These are phyloP conservation scores for Poicephalus gulielmi DNA, from an alignment of 2,113 vertebrate genomes.

Conservation along the genomic window DNA sequence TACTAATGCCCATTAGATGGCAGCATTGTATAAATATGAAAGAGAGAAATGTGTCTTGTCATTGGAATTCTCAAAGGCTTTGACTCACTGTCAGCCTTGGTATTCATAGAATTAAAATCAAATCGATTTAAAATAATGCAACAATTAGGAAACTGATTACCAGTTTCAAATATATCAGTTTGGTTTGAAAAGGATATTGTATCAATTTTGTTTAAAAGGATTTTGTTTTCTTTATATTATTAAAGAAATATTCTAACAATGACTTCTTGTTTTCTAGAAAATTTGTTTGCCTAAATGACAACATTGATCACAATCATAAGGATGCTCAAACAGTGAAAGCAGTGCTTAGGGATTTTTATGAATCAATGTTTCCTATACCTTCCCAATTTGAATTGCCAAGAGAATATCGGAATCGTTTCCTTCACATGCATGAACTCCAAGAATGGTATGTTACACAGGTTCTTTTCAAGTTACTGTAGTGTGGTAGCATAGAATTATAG, in stretches of 20 bases:
- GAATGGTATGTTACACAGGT: slow-evolving; percentile 82
- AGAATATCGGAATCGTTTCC: slow-evolving; percentile 96
- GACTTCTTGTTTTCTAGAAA: slow-evolving; percentile 79
- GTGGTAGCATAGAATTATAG: background rate
- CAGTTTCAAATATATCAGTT: background rate
- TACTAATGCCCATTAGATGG: slow-evolving; percentile 2
- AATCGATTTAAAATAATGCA: background rate
- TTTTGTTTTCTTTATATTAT: background rate
- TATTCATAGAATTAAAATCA: background rate
- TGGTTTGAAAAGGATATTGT: background rate
- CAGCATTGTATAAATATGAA: background rate
- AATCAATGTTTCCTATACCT: slow-evolving; percentile 95
- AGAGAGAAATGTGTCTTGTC: background rate
- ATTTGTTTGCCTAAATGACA: slow-evolving; percentile 98
- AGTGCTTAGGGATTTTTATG: slow-evolving; percentile 96
- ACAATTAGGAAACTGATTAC: background rate
- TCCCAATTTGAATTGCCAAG: slow-evolving; percentile 96
- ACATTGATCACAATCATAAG: slow-evolving; percentile 96
- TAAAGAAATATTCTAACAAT: background rate
- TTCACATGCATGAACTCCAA: slow-evolving; percentile 93
- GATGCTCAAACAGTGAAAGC: slow-evolving; percentile 96
- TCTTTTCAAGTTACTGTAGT: background rate
- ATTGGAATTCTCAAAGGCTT: background rate
- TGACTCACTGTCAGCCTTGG: background rate
- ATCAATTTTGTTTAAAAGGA: background rate